A percentile compares a stretch with the other conserved stretches of the same genome.
phyloP scores from a whole-genome alignment of 2,797 vertebrate genomes.

The Otolemur crassicaudatus region DNA sequence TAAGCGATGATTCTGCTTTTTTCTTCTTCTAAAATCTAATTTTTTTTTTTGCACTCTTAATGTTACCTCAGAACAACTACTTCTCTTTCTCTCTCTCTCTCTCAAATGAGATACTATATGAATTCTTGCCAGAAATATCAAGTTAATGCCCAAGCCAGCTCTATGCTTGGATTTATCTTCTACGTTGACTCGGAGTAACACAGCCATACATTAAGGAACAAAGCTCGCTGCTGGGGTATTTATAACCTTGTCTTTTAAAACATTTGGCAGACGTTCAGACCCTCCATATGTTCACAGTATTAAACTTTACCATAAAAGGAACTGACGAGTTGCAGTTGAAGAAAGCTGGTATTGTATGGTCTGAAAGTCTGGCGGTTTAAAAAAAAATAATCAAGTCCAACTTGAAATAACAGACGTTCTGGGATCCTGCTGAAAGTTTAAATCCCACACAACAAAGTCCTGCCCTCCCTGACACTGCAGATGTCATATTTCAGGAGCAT shows the following conservation, averaged over 20 bases:
- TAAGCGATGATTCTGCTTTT: constrained; percentile 36
- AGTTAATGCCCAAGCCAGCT: constrained; percentile 80
- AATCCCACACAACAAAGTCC: constrained; percentile 82
- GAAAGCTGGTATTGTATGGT: constrained; percentile 88
- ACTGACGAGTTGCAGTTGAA: constrained; percentile 81
- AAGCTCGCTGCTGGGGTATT: constrained; percentile 83
- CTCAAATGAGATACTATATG: constrained; percentile 33
- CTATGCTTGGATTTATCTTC: constrained; percentile 84
- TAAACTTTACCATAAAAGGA: constrained; percentile 90
- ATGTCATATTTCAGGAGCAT: constrained; percentile 71
- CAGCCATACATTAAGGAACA: constrained; percentile 85
- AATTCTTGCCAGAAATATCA: constrained; percentile 73
- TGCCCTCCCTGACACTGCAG: constrained; percentile 68
- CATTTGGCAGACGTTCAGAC: constrained; percentile 89
- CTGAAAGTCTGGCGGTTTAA: constrained; percentile 85
- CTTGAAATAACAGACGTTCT: constrained; percentile 83
- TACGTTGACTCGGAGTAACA: constrained; percentile 82
- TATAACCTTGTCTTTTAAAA: constrained; percentile 90
- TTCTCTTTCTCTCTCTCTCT: constrained; percentile 36
- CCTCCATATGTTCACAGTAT: constrained; percentile 89
- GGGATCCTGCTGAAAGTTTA: constrained; percentile 84
- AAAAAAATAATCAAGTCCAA: constrained; percentile 86
- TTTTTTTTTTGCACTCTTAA: constrained; percentile 44
- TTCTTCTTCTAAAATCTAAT: constrained; percentile 44
- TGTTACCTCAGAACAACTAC: constrained; percentile 53